Conservation (phyloP, 2,113 vertebrate species). For the Dasyurus viverrinus region DNA sequence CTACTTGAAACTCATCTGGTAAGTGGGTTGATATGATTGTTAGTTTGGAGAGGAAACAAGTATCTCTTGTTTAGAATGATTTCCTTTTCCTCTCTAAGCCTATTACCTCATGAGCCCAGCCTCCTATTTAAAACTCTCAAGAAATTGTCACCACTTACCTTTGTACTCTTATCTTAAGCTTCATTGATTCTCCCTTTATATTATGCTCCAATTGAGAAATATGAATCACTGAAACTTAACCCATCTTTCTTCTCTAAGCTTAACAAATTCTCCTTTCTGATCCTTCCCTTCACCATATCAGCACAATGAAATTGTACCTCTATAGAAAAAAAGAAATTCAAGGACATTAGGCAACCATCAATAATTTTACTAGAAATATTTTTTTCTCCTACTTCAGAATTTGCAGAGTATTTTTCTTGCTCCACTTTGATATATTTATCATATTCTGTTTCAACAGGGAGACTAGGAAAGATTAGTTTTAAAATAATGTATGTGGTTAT, state of each 20-base stretch:
- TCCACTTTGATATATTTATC: neutral
- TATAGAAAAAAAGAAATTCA: neutral
- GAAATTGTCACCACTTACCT: neutral
- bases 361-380: neutral
- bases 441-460: neutral
- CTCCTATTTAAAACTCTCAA: neutral
- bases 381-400: neutral
- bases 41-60: no score
- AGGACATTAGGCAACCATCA: accelerated
- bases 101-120: neutral
- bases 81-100: neutral
- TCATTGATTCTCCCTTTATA: neutral
- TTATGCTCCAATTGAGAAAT: neutral
- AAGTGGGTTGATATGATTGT: no score
- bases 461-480: neutral
- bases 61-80: neutral
- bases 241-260: neutral
- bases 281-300: neutral
- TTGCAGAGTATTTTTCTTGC: neutral
- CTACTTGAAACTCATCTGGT: neutral
- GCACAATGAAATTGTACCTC: neutral
- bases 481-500: neutral
- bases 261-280: neutral
- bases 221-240: neutral
- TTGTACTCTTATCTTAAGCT: neutral